Conservation (phyloP, 1,140 invertebrate species). For the Hyphantria cunea region DNA sequence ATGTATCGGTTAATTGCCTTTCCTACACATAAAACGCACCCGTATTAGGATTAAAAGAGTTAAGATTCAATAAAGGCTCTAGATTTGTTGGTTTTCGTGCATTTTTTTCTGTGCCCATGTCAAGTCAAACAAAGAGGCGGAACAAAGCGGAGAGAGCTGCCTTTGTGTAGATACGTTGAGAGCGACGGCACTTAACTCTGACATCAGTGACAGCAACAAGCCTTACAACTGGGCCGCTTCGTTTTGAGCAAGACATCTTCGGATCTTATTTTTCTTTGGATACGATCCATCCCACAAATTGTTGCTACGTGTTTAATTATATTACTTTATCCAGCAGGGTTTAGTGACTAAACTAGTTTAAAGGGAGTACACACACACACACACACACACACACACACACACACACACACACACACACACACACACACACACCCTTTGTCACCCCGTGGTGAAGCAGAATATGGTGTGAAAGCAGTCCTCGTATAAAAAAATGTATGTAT, state of each 20-base stretch:
- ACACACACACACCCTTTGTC: too few species aligned
- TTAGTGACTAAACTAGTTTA: too few species aligned
- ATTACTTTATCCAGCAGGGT: too few species aligned
- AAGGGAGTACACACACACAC: too few species aligned
- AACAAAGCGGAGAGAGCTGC: slow-evolving; percentile 73
- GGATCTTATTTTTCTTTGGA: slow-evolving; percentile 5
- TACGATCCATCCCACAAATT: background rate
- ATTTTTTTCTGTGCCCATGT: slow-evolving; percentile 19
- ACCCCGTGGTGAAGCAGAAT: too few species aligned
- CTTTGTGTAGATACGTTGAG: slow-evolving; percentile 67
- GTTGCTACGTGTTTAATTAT: too few species aligned
- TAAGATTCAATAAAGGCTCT: slow-evolving; percentile 35
- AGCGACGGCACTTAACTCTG: slow-evolving; percentile 62
- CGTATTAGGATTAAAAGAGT: slow-evolving; percentile 7
- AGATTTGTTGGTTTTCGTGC: background rate
- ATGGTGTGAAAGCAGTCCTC: too few species aligned
- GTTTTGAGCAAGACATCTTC: slow-evolving; percentile 5
- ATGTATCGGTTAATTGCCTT: slow-evolving; percentile 4
- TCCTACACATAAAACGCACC: background rate
- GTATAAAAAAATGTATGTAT: too few species aligned
- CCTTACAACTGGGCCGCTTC: slow-evolving; percentile 20
- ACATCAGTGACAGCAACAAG: slow-evolving; percentile 47
- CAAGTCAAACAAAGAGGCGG: slow-evolving; percentile 71
- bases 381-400: too few species aligned
- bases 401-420: too few species aligned